Evolutionary conservation across 2,113 vertebrate genomes (phyloP).

Genomic region (Odontophorus gujanensis): DNA sequence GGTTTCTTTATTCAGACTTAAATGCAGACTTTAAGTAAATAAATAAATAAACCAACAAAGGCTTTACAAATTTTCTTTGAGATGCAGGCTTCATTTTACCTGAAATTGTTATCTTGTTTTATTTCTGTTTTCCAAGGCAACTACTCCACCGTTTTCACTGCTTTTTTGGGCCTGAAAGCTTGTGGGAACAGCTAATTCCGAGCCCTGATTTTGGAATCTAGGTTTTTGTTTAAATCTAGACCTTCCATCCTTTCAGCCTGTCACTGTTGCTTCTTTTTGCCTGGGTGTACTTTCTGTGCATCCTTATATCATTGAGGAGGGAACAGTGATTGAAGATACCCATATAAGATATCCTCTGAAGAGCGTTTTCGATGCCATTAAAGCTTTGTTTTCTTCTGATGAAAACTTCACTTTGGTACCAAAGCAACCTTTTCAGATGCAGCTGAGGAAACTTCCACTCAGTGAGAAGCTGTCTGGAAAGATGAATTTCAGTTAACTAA

Average conservation of each 20-base stretch:
- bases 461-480: background rate
- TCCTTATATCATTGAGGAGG: background rate
- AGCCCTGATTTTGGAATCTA: background rate
- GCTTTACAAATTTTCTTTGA: background rate
- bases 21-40: background rate
- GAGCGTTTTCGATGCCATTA: background rate
- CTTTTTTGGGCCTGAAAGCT: background rate
- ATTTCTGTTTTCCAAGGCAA: background rate
- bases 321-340: background rate
- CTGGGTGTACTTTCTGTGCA: background rate
- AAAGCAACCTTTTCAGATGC: background rate
- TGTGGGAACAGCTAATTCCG: background rate
- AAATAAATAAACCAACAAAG: background rate
- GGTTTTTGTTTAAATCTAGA: background rate
- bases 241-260: background rate
- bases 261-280: background rate
- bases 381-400: background rate
- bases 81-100: background rate
- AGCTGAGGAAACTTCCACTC: background rate
- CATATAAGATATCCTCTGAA: background rate
- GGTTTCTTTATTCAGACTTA: constrained; percentile 25
- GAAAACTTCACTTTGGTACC: background rate
- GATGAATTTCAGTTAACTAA: background rate
- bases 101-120: background rate
- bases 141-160: background rate